Conservation (phyloP, 2,113 vertebrate genomes). For the Ranitomeya variabilis region DNA sequence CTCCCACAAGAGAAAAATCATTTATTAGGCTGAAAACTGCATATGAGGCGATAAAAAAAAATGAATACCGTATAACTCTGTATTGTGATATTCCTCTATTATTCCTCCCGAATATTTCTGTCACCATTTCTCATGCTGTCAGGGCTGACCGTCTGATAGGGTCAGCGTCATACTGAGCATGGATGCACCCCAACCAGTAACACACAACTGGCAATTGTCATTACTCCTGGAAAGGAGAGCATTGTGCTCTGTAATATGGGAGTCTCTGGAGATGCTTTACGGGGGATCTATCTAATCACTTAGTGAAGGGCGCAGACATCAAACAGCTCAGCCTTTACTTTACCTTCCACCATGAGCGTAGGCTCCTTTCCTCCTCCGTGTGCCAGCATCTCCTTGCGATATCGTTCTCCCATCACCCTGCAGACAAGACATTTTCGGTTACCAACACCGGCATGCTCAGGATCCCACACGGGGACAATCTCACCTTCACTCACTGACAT, state of each 20-base stretch:
- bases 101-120: too few relatives aligned
- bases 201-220: too few relatives aligned
- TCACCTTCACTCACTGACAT: slow-evolving; percentile 26
- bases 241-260: slow-evolving; percentile 35
- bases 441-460: slow-evolving; percentile 62
- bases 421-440: slow-evolving; percentile 63
- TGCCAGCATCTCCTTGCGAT: slow-evolving; percentile 92
- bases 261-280: neutral
- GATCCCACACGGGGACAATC: neutral
- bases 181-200: too few relatives aligned
- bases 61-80: too few relatives aligned
- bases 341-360: slow-evolving; percentile 94
- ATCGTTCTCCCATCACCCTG: slow-evolving; percentile 92
- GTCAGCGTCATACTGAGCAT: too few relatives aligned
- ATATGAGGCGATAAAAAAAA: too few relatives aligned
- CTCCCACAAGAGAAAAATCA: too few relatives aligned
- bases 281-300: slow-evolving; percentile 25
- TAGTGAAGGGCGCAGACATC: neutral
- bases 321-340: slow-evolving; percentile 7
- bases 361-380: slow-evolving; percentile 93
- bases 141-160: too few relatives aligned
- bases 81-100: too few relatives aligned
- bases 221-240: neutral
- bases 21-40: too few relatives aligned
- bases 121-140: too few relatives aligned